phyloP scores from a whole-genome alignment of 2,888 invertebrate genomes.

The Augiades crinisus region DNA sequence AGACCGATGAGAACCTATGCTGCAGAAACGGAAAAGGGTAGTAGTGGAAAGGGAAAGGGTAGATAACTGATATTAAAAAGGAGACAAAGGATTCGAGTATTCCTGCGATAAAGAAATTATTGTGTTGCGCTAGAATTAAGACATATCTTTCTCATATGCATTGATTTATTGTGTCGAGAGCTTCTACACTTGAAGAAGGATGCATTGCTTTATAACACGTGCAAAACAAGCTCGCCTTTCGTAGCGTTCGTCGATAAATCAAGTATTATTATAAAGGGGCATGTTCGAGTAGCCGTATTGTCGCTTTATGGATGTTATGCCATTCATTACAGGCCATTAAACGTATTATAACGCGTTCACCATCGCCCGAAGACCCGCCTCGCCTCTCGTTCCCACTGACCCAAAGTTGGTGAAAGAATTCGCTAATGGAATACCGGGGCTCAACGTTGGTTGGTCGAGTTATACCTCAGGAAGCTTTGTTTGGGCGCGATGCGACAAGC shows the following conservation, averaged over 20 bases:
- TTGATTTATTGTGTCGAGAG: constrained; percentile 53
- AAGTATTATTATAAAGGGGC: constrained; percentile 74
- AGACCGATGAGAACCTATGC: too few relatives aligned
- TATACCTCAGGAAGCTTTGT: constrained; percentile 74
- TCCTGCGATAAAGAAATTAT: too few relatives aligned
- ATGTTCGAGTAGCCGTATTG: constrained; percentile 76
- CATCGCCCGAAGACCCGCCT: constrained; percentile 42
- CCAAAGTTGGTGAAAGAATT: constrained; percentile 35
- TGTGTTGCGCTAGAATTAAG: not conserved
- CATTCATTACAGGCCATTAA: constrained; percentile 81
- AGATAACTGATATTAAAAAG: too few relatives aligned
- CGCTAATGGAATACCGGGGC: constrained; percentile 49
- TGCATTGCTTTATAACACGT: constrained; percentile 64
- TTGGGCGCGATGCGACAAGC: constrained; percentile 75
- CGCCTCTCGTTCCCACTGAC: constrained; percentile 25
- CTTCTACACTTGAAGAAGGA: constrained; percentile 41
- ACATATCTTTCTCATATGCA: not conserved
- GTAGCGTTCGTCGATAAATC: constrained; percentile 71
- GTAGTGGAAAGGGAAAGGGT: too few relatives aligned
- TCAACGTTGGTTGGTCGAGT: constrained; percentile 50
- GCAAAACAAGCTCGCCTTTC: constrained; percentile 69
- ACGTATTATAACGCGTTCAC: constrained; percentile 71
- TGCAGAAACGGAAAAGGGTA: too few relatives aligned
- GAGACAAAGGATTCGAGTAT: too few relatives aligned
- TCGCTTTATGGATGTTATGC: constrained; percentile 79